Evolutionary conservation across 2,797 vertebrate species (phyloP).

Genomic region (Mormyrops boulengeri): DNA sequence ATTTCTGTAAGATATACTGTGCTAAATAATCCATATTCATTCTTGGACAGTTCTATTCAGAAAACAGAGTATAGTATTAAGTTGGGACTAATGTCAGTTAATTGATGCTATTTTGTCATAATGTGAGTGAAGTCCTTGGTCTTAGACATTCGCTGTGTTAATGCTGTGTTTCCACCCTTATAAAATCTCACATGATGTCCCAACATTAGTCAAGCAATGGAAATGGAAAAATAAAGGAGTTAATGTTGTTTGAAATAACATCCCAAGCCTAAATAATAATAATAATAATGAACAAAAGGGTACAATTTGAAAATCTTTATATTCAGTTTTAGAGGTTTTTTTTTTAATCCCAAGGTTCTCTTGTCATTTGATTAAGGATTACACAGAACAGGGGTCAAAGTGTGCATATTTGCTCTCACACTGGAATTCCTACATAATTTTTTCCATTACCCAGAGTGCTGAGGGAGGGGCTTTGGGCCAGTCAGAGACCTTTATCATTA

Average conservation of each 20-base stretch:
- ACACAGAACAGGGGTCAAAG: conserved; percentile 67
- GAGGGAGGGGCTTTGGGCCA: conserved; percentile 56
- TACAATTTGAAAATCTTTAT: background rate
- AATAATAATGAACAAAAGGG: background rate
- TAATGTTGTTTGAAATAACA: background rate
- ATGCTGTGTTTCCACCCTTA: background rate
- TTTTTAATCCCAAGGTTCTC: conserved; percentile 60
- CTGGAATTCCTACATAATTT: conserved; percentile 77
- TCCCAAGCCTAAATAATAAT: background rate
- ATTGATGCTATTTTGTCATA: background rate
- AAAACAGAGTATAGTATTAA: background rate
- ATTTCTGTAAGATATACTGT: background rate
- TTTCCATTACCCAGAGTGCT: conserved; percentile 74
- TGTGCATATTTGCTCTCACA: conserved; percentile 70
- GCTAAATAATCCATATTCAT: background rate
- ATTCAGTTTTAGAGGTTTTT: conserved; percentile 11
- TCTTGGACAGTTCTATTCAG: background rate
- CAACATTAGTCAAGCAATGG: background rate
- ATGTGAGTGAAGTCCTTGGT: background rate
- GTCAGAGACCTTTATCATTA: conserved; percentile 52
- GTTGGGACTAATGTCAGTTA: background rate
- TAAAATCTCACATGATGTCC: background rate
- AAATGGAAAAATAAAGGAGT: too few species aligned
- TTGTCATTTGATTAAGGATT: conserved; percentile 65
- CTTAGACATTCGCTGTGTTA: background rate